phyloP scores from a whole-genome alignment of 2,797 vertebrate species.

The Paratrypauchen microcephalus region DNA sequence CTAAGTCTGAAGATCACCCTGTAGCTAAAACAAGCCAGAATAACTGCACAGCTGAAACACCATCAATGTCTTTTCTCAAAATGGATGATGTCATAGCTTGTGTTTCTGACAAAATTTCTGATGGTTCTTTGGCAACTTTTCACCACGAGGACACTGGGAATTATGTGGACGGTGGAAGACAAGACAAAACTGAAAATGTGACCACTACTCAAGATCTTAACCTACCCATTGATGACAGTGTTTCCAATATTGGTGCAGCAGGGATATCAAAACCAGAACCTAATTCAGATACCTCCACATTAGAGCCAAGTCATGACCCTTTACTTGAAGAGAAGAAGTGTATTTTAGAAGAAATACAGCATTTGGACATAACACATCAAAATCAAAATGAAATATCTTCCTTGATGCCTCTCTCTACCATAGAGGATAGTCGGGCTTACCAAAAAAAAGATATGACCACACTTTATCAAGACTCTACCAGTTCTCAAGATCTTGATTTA shows the following conservation, averaged over 20 bases:
- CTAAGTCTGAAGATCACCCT: background rate
- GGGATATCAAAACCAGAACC: background rate
- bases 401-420: background rate
- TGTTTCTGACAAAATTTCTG: background rate
- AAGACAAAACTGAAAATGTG: background rate
- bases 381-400: constrained; percentile 5
- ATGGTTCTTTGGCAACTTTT: background rate
- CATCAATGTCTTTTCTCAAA: background rate
- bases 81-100: background rate
- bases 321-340: background rate
- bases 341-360: background rate
- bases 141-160: background rate
- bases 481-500: background rate
- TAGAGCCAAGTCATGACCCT: background rate
- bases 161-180: background rate
- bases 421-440: background rate
- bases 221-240: background rate
- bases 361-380: background rate
- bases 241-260: background rate
- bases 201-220: background rate
- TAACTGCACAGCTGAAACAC: background rate
- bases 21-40: background rate
- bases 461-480: background rate
- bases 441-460: background rate
- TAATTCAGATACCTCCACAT: background rate